Evolutionary conservation across 2,888 invertebrate genomes (phyloP), one percentile per base, ranked within the genome.

Genomic region (Dryadula phaetusa): DNA sequence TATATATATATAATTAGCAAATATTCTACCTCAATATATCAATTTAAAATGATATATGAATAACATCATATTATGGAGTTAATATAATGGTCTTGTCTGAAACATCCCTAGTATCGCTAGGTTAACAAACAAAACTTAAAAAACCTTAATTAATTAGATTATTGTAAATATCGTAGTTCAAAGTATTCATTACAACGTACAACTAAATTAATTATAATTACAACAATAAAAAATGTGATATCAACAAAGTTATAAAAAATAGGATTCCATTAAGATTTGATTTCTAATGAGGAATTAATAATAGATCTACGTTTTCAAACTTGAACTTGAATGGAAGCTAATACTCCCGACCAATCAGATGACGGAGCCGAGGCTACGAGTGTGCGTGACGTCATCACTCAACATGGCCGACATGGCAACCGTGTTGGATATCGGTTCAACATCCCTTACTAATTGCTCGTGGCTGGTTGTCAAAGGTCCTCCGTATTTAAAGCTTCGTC

Each of bases 401-500:
- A 84, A 67, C 80, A 90, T 83, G 64, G 85, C 83, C 6, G 94
- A 94, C 90, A 92, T 86, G 0, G 91, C 89, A 0, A 90, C 90
- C 0, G 92, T 92, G 28, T 81, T 89, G 0, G 92, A 92, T n/a
- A 95, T 94, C 0, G 95, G 95, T 40, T 94, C 94, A 0, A 92
- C 94, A 1, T 93, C 93, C 28, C 94, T 91, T 4, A 95, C 94
- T 71, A 95, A 82, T 61, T 94, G 93, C 75, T 95, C 95, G 53
- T 94, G 93, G 74, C 95, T 95, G 2, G 86, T 88, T 0, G 89
- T 88, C 65, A 90, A 68, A 0, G 77, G 79, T 79, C 87, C 82
- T 79, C 94, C 82, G 75, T 93, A 87, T 68, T 86, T 84, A 72
- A 92, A 90, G 75, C 89, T 89, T 49, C 92, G 79, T 3, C 92